phyloP scores from a whole-genome alignment of 2,113 vertebrate genomes.

The Elaphurus davidianus region DNA sequence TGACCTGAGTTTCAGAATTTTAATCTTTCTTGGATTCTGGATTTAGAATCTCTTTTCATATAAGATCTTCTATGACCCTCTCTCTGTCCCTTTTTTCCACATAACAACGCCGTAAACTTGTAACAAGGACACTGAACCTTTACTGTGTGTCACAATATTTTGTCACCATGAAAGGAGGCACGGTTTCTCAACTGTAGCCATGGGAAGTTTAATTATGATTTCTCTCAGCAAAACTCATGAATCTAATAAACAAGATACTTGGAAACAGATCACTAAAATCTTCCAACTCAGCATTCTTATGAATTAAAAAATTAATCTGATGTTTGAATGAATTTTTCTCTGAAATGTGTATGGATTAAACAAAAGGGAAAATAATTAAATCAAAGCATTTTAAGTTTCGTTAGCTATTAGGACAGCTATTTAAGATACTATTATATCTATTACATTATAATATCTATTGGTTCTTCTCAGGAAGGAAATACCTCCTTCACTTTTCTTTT shows the following conservation, averaged over 20 bases:
- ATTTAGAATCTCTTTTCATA: not conserved
- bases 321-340: not conserved
- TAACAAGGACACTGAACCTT: not conserved
- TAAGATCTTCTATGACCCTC: not conserved
- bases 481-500: not conserved
- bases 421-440: not conserved
- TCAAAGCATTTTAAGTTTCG: not conserved
- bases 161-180: not conserved
- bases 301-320: not conserved
- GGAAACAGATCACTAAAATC: not conserved
- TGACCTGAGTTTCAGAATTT: not conserved
- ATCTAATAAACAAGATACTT: not conserved
- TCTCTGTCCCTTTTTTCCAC: not conserved
- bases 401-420: not conserved
- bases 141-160: not conserved
- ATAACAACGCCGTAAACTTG: not conserved
- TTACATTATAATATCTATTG: not conserved
- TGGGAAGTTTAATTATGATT: not conserved
- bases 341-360: not conserved
- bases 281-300: not conserved
- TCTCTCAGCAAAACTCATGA: not conserved
- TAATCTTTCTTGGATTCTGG: not conserved
- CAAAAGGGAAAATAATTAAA: slow-evolving; percentile 1
- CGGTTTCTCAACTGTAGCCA: not conserved
- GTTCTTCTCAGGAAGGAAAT: not conserved